phyloP scores from a whole-genome alignment of 2,113 vertebrate genomes.

The Rhabdomys dilectus region DNA sequence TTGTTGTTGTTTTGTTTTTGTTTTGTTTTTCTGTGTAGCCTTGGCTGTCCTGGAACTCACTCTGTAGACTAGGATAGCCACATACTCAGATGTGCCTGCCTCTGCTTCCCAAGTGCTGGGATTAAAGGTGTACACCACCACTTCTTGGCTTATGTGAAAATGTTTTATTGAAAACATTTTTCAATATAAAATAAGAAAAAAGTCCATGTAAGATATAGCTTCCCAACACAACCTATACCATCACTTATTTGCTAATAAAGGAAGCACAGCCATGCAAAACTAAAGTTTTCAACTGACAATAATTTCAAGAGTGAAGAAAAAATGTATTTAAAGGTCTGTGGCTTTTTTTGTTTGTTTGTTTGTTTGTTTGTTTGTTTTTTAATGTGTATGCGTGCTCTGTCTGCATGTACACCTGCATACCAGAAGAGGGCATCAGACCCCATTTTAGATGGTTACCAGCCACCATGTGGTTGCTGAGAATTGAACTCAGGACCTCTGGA shows the following conservation, averaged over 20 bases:
- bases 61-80: background rate
- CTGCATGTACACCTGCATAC: too few species aligned
- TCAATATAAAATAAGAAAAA: background rate
- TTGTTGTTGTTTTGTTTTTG: too few species aligned
- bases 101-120: background rate
- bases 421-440: too few species aligned
- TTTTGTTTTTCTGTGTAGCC: background rate
- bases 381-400: too few species aligned
- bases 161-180: too few species aligned
- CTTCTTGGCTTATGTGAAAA: background rate
- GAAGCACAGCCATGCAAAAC: slow-evolving; percentile 27
- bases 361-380: too few species aligned
- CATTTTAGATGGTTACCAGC: too few species aligned
- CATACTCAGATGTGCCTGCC: background rate
- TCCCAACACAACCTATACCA: background rate
- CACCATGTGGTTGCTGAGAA: too few species aligned
- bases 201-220: background rate
- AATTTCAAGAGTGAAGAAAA: slow-evolving; percentile 57
- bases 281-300: slow-evolving; percentile 39
- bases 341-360: too few species aligned
- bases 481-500: too few species aligned
- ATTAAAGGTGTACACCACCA: background rate
- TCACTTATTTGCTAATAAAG: slow-evolving; percentile 7
- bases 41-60: background rate
- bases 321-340: slow-evolving; percentile 34